Evolutionary conservation across 2,113 vertebrate species (phyloP), one percentile per base, ranked within the genome.

Genomic region (Malurus cyaneus): DNA sequence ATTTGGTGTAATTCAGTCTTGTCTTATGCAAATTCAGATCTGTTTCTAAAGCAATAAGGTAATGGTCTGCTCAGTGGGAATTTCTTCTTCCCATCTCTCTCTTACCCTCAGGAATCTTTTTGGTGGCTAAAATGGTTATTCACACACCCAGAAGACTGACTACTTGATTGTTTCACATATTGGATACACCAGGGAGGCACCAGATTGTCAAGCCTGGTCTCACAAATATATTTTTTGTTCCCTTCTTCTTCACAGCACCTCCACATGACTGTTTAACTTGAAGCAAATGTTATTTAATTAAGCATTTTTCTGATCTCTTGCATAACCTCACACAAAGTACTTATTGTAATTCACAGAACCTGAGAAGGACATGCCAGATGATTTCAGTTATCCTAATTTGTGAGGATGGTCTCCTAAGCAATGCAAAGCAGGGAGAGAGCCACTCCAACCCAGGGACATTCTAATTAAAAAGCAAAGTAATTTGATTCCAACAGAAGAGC

Each of bases 401-500:
- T 26, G 54, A 60, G 60, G 34, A 62, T 15, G 44, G 81, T 89
- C 25, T 32, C 39, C 8, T 28, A 62, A 80, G 65, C 52, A 86
- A 90, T 26, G 41, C 36, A 79, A 73, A 95, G 44, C 34, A 60
- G 57, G 21, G 59, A 86, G 28, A 60, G 16, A 67, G 57, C 44
- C 49, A 31, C 65, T 91, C 53, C 60, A 66, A 79, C 41, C 28
- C 70, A 87, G 66, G 49, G 19, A 32, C 4, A 15, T 82, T 93
- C 94, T 87, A 93, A 93, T 74, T 87, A 85, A 95, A 83, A 62
- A 72, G 39, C 31, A 71, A 86, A 76, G 41, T 79, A 78, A 91
- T 67, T 61, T 61, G 66, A 85, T 79, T 79, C 54, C 61, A 69
- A 1, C 2, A 4, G 42, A 52, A 80, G 54, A 31, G 39, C 9